Conservation (phyloP, 2,113 vertebrate species). For the Jaculus jaculus region DNA sequence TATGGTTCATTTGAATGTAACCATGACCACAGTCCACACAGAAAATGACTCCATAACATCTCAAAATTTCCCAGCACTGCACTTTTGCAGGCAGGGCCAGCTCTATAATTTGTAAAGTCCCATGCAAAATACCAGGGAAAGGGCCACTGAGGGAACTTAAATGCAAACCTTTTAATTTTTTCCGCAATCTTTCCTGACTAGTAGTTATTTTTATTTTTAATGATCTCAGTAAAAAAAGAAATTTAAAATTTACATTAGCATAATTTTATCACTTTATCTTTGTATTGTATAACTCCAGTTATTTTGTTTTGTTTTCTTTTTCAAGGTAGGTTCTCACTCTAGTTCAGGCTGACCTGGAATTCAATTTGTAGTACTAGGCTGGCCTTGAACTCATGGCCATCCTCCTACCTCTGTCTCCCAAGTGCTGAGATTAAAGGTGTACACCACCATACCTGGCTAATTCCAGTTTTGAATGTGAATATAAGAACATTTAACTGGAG, state of each 20-base stretch:
- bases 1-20: neutral
- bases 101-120: neutral
- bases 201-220: neutral
- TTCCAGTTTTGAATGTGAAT: neutral
- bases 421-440: no score
- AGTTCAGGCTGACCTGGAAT: no score
- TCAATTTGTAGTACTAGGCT: no score
- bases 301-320: no score
- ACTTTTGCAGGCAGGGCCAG: neutral
- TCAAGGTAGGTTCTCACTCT: no score
- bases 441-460: no score
- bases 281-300: neutral
- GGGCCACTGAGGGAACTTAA: neutral
- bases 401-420: no score
- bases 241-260: neutral
- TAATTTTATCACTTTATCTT: neutral
- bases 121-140: neutral
- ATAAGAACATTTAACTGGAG: neutral
- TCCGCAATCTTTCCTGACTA: neutral
- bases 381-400: no score
- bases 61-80: no score
- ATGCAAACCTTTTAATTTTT: neutral
- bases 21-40: neutral
- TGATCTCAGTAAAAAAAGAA: neutral
- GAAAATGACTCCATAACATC: neutral